Evolutionary conservation across 2,113 vertebrate species (phyloP).

Genomic region (Motacilla alba): DNA sequence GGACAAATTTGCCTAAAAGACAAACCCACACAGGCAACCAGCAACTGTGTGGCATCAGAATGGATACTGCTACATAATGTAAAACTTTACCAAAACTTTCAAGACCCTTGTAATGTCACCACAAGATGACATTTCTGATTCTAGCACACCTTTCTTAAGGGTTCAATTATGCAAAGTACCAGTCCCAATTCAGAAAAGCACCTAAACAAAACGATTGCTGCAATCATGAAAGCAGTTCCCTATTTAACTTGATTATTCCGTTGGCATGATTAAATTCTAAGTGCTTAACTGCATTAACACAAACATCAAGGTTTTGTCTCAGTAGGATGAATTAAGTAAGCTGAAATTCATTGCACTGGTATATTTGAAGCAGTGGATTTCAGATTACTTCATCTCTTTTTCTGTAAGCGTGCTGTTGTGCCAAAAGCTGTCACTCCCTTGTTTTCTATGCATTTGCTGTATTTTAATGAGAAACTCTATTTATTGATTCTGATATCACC

Average conservation of each 20-base stretch:
- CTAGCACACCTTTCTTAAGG: background rate
- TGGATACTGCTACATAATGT: background rate
- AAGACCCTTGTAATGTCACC: background rate
- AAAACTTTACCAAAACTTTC: background rate
- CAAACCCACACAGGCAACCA: background rate
- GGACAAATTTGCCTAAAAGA: background rate
- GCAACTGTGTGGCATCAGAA: background rate
- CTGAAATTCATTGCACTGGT: background rate
- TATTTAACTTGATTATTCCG: slow-evolving; percentile 30
- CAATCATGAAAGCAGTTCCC: background rate
- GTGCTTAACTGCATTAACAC: slow-evolving; percentile 2
- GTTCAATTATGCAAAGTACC: background rate
- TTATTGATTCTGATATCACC: slow-evolving; percentile 20
- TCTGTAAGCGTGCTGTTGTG: background rate
- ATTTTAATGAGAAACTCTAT: background rate
- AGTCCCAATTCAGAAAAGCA: background rate
- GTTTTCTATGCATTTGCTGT: background rate
- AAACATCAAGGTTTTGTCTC: slow-evolving; percentile 15
- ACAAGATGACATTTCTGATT: background rate
- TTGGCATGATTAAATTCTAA: slow-evolving; percentile 22
- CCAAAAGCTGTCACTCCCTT: background rate
- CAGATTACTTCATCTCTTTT: background rate
- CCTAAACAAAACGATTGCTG: background rate
- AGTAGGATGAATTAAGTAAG: background rate
- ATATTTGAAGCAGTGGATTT: background rate